Conservation (phyloP, 2,888 invertebrate genomes). For the Drosophila cyrtoloma region DNA sequence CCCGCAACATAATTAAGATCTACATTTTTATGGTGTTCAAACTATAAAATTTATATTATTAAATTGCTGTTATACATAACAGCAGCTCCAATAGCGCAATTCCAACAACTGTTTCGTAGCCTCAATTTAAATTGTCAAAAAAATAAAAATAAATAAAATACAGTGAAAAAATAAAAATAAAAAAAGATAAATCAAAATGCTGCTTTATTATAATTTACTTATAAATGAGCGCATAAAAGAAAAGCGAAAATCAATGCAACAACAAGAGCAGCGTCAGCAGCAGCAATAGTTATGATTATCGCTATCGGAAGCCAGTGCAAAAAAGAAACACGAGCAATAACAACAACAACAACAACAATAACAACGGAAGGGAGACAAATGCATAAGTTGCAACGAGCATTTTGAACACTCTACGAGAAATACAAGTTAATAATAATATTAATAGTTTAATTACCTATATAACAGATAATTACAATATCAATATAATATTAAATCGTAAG, state of each 20-base stretch:
- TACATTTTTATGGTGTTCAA: constrained; percentile 77
- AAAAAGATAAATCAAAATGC: constrained; percentile 13
- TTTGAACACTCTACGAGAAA: neutral
- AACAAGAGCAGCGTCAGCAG: constrained; percentile 10
- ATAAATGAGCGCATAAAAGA: constrained; percentile 55
- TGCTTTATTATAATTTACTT: constrained; percentile 51
- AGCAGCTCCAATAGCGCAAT: constrained; percentile 35
- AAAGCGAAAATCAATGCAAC: constrained; percentile 67
- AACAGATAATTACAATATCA: too few relatives aligned
- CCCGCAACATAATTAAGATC: constrained; percentile 73
- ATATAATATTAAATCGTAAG: neutral
- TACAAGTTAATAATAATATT: neutral
- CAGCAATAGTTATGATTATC: constrained; percentile 48
- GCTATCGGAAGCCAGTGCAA: constrained; percentile 55
- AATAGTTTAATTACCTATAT: too few relatives aligned
- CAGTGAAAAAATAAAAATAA: constrained; percentile 15
- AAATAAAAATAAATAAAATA: constrained; percentile 2
- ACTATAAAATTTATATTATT: constrained; percentile 78
- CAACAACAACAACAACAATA: constrained; percentile 26
- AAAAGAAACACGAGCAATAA: constrained; percentile 27
- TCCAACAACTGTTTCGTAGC: constrained; percentile 14
- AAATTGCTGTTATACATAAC: constrained; percentile 72
- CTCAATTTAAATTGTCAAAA: constrained; percentile 3
- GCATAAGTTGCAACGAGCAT: neutral
- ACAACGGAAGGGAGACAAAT: constrained; percentile 2